Conservation (phyloP, 2,888 invertebrate species). For the Apamea crenata region DNA sequence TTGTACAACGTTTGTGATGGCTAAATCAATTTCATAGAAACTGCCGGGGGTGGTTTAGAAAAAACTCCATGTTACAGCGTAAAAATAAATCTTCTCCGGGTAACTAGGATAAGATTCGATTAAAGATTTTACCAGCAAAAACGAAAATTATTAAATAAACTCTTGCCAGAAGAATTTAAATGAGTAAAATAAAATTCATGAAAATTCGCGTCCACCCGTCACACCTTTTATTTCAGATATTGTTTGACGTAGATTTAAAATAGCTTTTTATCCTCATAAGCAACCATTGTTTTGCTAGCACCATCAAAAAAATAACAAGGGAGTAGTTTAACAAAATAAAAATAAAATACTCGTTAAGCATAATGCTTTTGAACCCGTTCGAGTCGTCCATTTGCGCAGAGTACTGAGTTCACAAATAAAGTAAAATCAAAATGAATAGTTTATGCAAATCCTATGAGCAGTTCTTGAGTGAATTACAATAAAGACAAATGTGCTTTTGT, state of each 20-base stretch:
- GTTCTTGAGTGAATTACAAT: slow-evolving; percentile 63
- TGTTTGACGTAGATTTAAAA: slow-evolving; percentile 40
- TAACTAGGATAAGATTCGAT: neutral
- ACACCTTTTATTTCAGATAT: slow-evolving; percentile 29
- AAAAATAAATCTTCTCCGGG: neutral
- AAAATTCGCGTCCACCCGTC: slow-evolving; percentile 12
- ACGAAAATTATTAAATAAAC: neutral
- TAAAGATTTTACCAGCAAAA: neutral
- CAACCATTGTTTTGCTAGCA: slow-evolving; percentile 26
- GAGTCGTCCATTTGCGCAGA: slow-evolving; percentile 50
- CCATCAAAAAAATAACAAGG: slow-evolving; percentile 31
- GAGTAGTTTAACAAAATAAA: slow-evolving; percentile 38
- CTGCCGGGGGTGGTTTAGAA: slow-evolving; percentile 9
- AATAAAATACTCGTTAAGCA: slow-evolving; percentile 48
- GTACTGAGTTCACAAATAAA: slow-evolving; percentile 60
- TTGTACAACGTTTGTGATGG: slow-evolving; percentile 69
- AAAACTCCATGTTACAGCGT: slow-evolving; percentile 1
- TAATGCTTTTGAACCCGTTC: slow-evolving; percentile 54
- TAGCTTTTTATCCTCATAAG: slow-evolving; percentile 39
- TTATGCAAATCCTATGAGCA: slow-evolving; percentile 61
- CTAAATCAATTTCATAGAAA: slow-evolving; percentile 75
- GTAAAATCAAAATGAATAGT: slow-evolving; percentile 61
- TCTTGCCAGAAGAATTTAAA: slow-evolving; percentile 16
- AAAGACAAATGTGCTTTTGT: slow-evolving; percentile 61
- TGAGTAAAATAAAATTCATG: slow-evolving; percentile 16